Conservation (phyloP, 37 sponge, comb jelly and placozoan genomes). For the Halichondria panicea region DNA sequence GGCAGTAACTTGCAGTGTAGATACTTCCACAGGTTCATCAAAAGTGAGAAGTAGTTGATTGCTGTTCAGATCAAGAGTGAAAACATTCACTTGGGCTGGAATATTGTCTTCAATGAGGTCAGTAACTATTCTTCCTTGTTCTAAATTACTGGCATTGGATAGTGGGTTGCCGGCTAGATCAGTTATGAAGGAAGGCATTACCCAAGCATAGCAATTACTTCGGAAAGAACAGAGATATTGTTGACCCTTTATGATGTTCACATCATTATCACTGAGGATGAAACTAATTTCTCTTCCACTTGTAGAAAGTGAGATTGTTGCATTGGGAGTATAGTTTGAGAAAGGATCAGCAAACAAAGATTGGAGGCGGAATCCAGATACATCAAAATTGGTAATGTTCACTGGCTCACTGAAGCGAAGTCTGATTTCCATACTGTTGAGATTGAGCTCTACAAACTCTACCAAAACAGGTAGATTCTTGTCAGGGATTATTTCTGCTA, state of each 20-base stretch:
- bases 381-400: conserved; percentile 44
- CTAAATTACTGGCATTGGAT: conserved; percentile 50
- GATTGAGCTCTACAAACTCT: conserved; percentile 74
- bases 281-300: conserved; percentile 40
- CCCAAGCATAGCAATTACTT: conserved; percentile 78
- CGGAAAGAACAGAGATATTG: conserved; percentile 55
- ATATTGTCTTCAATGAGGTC: conserved; percentile 55
- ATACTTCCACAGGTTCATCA: conserved; percentile 78
- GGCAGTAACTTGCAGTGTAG: conserved; percentile 62
- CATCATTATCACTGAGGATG: conserved; percentile 57
- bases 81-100: conserved; percentile 53
- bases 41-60: conserved; percentile 65
- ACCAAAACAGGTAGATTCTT: conserved; percentile 58
- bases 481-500: conserved; percentile 57
- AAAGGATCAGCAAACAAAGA: conserved; percentile 75
- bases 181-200: conserved; percentile 33
- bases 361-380: conserved; percentile 68
- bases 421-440: conserved; percentile 50
- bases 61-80: conserved; percentile 65
- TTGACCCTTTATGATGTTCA: conserved; percentile 53
- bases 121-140: conserved; percentile 72
- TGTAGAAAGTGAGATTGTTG: conserved; percentile 6
- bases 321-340: conserved; percentile 45
- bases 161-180: conserved; percentile 57
- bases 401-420: conserved; percentile 82